Evolutionary conservation across 2,113 vertebrate species (phyloP), one percentile per base, ranked within the genome.

Genomic region (Elachura formosa): DNA sequence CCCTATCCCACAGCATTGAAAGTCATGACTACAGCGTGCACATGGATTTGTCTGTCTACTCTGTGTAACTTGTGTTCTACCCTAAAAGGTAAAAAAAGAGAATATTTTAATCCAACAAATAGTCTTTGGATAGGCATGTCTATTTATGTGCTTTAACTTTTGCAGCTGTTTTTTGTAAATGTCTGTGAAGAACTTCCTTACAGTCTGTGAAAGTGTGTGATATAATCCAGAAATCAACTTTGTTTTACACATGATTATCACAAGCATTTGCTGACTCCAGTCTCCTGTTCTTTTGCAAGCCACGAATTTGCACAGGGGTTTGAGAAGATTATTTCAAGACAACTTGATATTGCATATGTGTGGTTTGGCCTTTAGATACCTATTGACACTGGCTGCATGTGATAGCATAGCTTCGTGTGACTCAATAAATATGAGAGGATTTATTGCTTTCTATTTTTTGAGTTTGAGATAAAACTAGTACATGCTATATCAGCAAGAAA

Each of bases 71-170:
- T 76, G 21, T 67, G 28, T 87, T 94, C 87, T 95, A 80, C 89
- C 87, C 38, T 96, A 90, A 73, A 94, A 94, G 96, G 93, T 89
- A 90, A 94, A 96, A 91, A 46, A 61, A 19, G 29, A 25, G n/a
- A 81, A 56, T 83, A 40, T 56, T 77, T 76, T 93, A 85, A 77
- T 85, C 85, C 67, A 90, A 25, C 78, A 78, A 71, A 36, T 52
- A 56, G 74, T 16, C 46, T 75, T 79, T 85, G 77, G 31, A 58
- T 76, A 61, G 68, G 46, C 40, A 36, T 24, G 34, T 76, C 63
- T 82, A 5, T 83, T 94, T 93, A 76, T 3, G 7, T 62, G 55
- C 67, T 87, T 80, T 76, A 85, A 58, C 51, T 76, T 93, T 61
- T 90, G 58, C 46, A 48, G 75, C 94, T 96, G 89, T 41, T 83